These are phyloP conservation scores for Coenonympha glycerion DNA, from an alignment of 2,888 invertebrate genomes.

Conservation along the genomic window DNA sequence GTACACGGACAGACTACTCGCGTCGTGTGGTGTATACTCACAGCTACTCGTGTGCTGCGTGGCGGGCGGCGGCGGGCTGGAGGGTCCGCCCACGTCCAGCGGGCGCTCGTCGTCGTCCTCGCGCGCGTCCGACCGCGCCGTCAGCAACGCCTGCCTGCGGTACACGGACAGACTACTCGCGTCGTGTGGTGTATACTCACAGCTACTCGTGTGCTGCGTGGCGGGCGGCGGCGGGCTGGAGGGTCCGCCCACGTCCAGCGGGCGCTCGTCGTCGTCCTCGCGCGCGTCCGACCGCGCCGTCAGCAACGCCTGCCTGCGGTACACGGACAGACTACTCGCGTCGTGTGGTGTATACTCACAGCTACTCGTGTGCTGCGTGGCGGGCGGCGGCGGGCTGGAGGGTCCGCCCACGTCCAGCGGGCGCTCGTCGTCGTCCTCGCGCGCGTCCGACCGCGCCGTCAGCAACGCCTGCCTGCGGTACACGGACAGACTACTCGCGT, in stretches of 20 bases:
- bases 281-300: slow-evolving; percentile 82
- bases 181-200: slow-evolving; percentile 31
- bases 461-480: slow-evolving; percentile 85
- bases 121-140: slow-evolving; percentile 80
- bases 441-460: slow-evolving; percentile 81
- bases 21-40: slow-evolving; percentile 35
- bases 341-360: too few relatives aligned
- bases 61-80: slow-evolving; percentile 84
- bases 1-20: slow-evolving; percentile 74
- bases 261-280: slow-evolving; percentile 88
- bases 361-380: slow-evolving; percentile 53
- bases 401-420: slow-evolving; percentile 91
- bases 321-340: slow-evolving; percentile 72
- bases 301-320: slow-evolving; percentile 85
- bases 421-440: slow-evolving; percentile 88
- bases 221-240: slow-evolving; percentile 86
- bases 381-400: slow-evolving; percentile 85
- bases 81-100: slow-evolving; percentile 90
- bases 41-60: slow-evolving; percentile 50
- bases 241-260: slow-evolving; percentile 91
- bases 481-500: slow-evolving; percentile 73
- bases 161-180: slow-evolving; percentile 74
- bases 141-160: slow-evolving; percentile 86
- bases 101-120: slow-evolving; percentile 89
- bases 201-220: slow-evolving; percentile 50